Percentiles rank a stretch among this genome's conserved stretches.
These are phyloP conservation scores for Erithacus rubecula DNA, from an alignment of 2,797 vertebrate species.

Conservation along the genomic window DNA sequence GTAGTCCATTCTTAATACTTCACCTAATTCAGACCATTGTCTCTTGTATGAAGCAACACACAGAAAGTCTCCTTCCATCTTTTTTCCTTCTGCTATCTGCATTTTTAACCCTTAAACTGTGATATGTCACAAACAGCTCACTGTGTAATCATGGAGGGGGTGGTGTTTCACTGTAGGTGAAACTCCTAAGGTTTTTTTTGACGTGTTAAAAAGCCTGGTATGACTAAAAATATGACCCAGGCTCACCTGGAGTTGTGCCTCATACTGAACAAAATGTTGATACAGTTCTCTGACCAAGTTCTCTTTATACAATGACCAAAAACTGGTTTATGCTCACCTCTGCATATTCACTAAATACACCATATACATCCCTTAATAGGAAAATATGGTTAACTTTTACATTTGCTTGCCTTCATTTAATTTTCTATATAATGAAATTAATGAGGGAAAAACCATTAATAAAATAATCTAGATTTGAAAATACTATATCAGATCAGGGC, in stretches of 20 bases:
- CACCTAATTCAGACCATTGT: not conserved
- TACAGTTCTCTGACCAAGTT: not conserved
- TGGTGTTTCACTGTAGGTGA: not conserved
- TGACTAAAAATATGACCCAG: not conserved
- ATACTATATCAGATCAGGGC: not conserved
- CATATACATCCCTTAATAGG: not conserved
- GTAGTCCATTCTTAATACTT: not conserved
- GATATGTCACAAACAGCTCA: not conserved
- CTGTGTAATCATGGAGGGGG: rapidly evolving
- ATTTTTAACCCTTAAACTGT: not conserved
- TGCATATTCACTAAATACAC: not conserved
- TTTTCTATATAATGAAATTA: not conserved
- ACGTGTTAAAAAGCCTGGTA: not conserved
- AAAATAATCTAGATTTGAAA: not conserved
- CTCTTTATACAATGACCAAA: not conserved
- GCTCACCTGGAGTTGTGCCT: not conserved
- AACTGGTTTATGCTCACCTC: not conserved
- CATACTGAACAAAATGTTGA: not conserved
- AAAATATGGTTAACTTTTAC: not conserved
- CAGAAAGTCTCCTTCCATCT: not conserved
- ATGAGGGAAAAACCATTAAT: not conserved
- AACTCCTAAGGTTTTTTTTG: not conserved
- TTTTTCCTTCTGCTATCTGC: not conserved
- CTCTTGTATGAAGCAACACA: not conserved
- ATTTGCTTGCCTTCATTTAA: not conserved